phyloP scores from a whole-genome alignment of 2,888 invertebrate genomes.

The Trypoxylon attenuatum region DNA sequence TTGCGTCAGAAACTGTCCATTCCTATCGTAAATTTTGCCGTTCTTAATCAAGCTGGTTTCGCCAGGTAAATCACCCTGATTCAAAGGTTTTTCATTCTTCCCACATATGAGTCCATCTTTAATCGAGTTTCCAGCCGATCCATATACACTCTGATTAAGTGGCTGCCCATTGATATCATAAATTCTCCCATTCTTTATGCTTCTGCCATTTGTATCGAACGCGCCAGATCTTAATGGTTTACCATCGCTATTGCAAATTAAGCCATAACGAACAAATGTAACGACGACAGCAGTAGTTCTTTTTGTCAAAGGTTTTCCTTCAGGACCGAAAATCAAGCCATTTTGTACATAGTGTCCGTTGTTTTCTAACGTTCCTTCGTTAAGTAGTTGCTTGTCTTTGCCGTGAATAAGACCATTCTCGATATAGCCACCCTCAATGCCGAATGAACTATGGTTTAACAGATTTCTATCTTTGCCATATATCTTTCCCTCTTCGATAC shows the following conservation, averaged over 20 bases:
- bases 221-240: conserved; percentile 63
- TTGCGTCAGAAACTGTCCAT: conserved; percentile 64
- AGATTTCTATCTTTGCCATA: conserved; percentile 66
- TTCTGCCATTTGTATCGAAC: conserved; percentile 64
- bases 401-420: conserved; percentile 68
- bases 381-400: conserved; percentile 62
- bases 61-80: conserved; percentile 57
- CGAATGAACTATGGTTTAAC: conserved; percentile 67
- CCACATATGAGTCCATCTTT: conserved; percentile 66
- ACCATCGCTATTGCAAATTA: conserved; percentile 65
- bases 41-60: conserved; percentile 65
- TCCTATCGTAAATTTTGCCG: conserved; percentile 63
- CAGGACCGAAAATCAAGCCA: conserved; percentile 62
- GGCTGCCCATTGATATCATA: conserved; percentile 63
- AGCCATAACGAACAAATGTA: conserved; percentile 65
- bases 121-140: conserved; percentile 58
- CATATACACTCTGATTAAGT: conserved; percentile 58
- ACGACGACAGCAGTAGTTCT: conserved; percentile 60
- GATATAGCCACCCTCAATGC: conserved; percentile 64
- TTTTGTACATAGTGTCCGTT: conserved; percentile 67
- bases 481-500: conserved; percentile 66
- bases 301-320: conserved; percentile 63
- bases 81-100: conserved; percentile 61
- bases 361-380: conserved; percentile 64
- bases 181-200: conserved; percentile 65